These are phyloP conservation scores for Limnothrissa miodon DNA, from an alignment of 2,113 vertebrate genomes.

Conservation along the genomic window DNA sequence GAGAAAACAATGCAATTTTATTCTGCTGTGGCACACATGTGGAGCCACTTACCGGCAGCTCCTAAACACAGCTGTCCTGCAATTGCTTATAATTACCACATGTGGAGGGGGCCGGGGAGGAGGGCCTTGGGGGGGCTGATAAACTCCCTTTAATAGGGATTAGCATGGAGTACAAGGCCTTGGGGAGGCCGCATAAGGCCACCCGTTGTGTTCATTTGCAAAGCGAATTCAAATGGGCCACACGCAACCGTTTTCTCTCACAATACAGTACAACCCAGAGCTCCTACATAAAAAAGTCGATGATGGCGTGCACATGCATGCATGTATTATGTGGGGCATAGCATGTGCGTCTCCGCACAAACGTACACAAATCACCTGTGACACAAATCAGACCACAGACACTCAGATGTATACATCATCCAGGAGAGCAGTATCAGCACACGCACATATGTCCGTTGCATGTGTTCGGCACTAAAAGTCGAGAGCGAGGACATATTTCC, in stretches of 20 bases:
- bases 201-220: background rate
- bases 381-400: slow-evolving; percentile 12
- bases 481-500: slow-evolving; percentile 8
- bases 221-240: background rate
- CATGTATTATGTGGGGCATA: background rate
- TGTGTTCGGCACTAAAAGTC: background rate
- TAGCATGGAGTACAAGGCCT: background rate
- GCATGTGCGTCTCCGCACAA: background rate
- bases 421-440: background rate
- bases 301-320: background rate
- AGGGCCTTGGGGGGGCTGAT: slow-evolving; percentile 3
- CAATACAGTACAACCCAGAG: background rate
- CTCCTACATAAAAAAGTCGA: background rate
- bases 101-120: background rate
- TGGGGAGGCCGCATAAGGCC: background rate
- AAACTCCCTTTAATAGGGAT: slow-evolving; percentile 23
- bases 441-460: background rate
- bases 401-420: background rate
- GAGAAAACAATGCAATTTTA: background rate
- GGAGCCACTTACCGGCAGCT: slow-evolving; percentile 14
- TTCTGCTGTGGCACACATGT: slow-evolving; percentile 8
- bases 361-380: background rate
- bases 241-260: background rate
- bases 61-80: background rate
- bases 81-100: slow-evolving; percentile 25